Percentiles rank a stretch among this genome's conserved stretches.
Conservation (phyloP, 2,888 invertebrate species). For the Orchesella flavescens region DNA sequence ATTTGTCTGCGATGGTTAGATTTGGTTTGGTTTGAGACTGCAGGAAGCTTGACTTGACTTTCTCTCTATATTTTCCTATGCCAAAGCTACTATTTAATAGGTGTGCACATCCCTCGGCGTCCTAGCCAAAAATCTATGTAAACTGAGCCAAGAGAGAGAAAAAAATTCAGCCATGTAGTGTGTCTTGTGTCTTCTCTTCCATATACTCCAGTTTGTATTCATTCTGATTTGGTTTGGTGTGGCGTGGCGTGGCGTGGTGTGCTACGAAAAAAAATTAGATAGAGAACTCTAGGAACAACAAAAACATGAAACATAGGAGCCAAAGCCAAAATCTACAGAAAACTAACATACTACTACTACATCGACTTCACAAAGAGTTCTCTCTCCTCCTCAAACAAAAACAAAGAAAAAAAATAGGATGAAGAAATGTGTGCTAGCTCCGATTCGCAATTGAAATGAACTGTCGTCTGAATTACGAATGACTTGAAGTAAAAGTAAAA, state of each 20-base stretch:
- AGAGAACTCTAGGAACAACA: constrained; percentile 38
- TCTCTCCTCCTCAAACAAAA: neutral
- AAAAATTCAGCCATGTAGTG: constrained; percentile 46
- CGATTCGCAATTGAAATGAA: constrained; percentile 57
- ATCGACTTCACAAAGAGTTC: too few relatives aligned
- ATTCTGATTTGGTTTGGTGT: constrained; percentile 41
- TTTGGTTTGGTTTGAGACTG: too few relatives aligned
- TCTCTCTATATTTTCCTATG: constrained; percentile 32
- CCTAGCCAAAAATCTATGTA: constrained; percentile 49
- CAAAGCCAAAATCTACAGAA: constrained; percentile 42
- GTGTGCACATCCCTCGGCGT: constrained; percentile 38
- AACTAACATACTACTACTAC: neutral
- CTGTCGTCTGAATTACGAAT: constrained; percentile 39
- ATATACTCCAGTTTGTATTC: constrained; percentile 29
- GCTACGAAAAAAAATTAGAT: constrained; percentile 14
- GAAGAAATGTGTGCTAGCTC: neutral
- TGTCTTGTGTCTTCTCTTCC: constrained; percentile 20
- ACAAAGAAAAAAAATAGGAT: neutral
- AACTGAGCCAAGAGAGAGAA: constrained; percentile 46
- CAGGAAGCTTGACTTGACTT: constrained; percentile 10
- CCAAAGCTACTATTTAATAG: constrained; percentile 24
- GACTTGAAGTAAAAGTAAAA: constrained; percentile 25
- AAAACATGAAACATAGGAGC: constrained; percentile 52
- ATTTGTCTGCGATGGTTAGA: too few relatives aligned
- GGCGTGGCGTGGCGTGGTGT: too few relatives aligned